A percentile compares a stretch with the other conserved stretches of the same genome.
Evolutionary conservation across 2,888 invertebrate species (phyloP).

Genomic region (Caenorhabditis angaria): DNA sequence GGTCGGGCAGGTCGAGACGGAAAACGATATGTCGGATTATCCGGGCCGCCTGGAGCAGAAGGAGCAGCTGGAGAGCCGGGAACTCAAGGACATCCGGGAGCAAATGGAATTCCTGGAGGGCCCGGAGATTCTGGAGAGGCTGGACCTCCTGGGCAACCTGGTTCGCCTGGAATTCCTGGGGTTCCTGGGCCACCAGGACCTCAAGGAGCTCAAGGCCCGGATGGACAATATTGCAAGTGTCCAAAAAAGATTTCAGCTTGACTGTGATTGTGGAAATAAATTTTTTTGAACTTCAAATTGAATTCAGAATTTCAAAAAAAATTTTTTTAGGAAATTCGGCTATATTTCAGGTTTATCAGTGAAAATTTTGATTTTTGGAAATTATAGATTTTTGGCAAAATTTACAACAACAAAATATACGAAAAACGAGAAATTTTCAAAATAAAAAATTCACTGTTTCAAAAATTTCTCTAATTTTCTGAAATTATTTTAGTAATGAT

Average conservation of each 20-base stretch:
- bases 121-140: slow-evolving; percentile 48
- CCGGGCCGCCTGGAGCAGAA: slow-evolving; percentile 40
- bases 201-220: slow-evolving; percentile 32
- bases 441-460: no score
- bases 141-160: slow-evolving; percentile 59
- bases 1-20: slow-evolving; percentile 36
- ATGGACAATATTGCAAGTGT: slow-evolving; percentile 49
- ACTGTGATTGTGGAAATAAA: background rate
- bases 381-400: no score
- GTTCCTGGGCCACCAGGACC: slow-evolving; percentile 24
- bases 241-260: slow-evolving; percentile 18
- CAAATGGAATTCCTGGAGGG: slow-evolving; percentile 33
- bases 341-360: no score
- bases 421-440: no score
- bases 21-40: slow-evolving; percentile 18
- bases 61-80: slow-evolving; percentile 45
- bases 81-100: slow-evolving; percentile 32
- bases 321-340: no score
- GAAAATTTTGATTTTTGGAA: no score
- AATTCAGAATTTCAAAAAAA: no score
- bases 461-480: no score
- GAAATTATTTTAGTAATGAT: no score
- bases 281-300: no score
- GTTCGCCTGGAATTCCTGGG: slow-evolving; percentile 42
- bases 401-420: no score